phyloP scores from a whole-genome alignment of 2,113 vertebrate species.

The Tetrao urogallus region DNA sequence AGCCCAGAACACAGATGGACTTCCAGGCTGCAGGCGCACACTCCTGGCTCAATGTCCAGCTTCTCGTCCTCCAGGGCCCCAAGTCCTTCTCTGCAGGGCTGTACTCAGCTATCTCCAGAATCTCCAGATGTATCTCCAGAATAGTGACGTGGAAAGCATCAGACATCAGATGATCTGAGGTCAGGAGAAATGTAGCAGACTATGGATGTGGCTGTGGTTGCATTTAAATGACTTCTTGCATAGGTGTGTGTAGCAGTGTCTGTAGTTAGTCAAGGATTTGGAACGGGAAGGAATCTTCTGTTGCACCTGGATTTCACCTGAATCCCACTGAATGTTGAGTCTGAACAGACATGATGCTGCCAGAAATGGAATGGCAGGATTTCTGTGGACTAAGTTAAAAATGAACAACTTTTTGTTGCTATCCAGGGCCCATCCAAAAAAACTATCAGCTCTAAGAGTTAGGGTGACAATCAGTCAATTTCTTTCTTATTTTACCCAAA shows the following conservation, averaged over 20 bases:
- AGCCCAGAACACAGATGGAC: no score
- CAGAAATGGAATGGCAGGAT: background rate
- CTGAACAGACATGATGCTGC: background rate
- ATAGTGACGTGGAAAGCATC: background rate
- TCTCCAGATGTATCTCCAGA: background rate
- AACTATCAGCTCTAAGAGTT: background rate
- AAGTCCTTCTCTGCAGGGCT: no score
- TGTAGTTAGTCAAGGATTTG: background rate
- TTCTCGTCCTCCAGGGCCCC: no score
- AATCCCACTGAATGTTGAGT: background rate
- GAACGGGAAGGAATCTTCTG: background rate
- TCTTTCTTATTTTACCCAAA: background rate
- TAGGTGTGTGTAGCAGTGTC: accelerated
- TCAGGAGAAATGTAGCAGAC: background rate
- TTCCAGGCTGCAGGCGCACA: no score
- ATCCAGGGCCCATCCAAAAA: background rate
- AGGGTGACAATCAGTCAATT: background rate
- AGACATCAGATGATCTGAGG: background rate
- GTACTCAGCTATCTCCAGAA: accelerated
- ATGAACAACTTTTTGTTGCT: background rate
- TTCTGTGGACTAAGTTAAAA: background rate
- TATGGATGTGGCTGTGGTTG: background rate
- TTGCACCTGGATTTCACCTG: background rate
- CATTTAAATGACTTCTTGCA: background rate
- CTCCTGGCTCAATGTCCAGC: no score